A percentile compares a stretch with the other conserved stretches of the same genome.
These are phyloP conservation scores for Harpagoxenus sublaevis DNA, from an alignment of 2,888 invertebrate genomes.

Conservation along the genomic window DNA sequence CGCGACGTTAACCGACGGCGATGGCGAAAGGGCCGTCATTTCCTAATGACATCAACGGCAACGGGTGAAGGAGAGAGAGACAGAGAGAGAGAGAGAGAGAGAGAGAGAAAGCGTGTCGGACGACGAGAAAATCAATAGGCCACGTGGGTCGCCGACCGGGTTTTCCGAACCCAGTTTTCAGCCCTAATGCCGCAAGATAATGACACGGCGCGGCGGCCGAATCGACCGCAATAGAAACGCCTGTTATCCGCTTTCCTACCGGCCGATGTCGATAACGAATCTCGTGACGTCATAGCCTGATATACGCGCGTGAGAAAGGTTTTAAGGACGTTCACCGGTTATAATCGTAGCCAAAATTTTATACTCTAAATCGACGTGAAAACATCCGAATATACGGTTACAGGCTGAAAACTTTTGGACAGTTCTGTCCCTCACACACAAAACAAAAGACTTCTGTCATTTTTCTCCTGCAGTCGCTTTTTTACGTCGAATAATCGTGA, in stretches of 20 bases:
- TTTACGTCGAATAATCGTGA: too few relatives aligned
- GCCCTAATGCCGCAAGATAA: conserved; percentile 39
- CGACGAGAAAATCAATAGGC: conserved; percentile 83
- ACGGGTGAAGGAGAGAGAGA: neutral
- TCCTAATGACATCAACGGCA: conserved; percentile 61
- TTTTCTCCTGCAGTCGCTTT: too few relatives aligned
- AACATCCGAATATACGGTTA: too few relatives aligned
- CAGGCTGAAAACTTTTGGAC: too few relatives aligned
- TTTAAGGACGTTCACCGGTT: too few relatives aligned
- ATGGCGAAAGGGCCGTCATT: conserved; percentile 61
- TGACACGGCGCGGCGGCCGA: neutral
- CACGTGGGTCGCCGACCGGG: conserved; percentile 81
- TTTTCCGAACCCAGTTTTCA: conserved; percentile 73
- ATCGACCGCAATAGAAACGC: conserved; percentile 19
- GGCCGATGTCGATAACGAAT: conserved; percentile 2
- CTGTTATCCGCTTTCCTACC: neutral
- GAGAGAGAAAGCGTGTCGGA: conserved; percentile 52
- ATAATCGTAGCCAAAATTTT: too few relatives aligned
- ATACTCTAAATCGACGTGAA: too few relatives aligned
- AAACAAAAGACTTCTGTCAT: neutral
- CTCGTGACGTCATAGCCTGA: neutral
- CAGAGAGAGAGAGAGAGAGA: neutral
- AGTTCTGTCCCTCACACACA: too few relatives aligned
- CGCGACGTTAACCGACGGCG: conserved; percentile 40
- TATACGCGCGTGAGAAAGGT: neutral